Evolutionary conservation across 1,140 invertebrate species (phyloP), one percentile per base, ranked within the genome.

Genomic region (Bombus huntii): DNA sequence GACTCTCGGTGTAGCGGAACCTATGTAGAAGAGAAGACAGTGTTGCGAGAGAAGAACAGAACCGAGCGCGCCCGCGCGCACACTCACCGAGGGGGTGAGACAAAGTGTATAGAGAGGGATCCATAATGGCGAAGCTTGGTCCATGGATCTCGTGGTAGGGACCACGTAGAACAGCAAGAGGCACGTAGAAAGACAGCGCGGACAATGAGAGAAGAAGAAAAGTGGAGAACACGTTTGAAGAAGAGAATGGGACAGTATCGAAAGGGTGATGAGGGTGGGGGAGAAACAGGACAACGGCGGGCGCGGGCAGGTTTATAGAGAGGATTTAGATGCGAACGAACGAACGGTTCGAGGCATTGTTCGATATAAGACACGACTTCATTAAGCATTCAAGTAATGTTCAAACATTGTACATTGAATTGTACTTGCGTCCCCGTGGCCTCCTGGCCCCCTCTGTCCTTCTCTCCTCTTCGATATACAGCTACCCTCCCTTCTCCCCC

Each of bases 321-420:
- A 80, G 87, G 91, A 92, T 92, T 91, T 90, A 88, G 87, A 92
- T 92, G 91, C 89, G 87, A 88, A 87, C 70, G 90, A 79, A 84
- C 87, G 90, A 93, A 92, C 89, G 81, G 88, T 93, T 90, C 89
- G 89, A 91, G 90, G 92, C 93, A 93, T 95, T 94, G 93, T 94
- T 94, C 92, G 93, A 93, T 93, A 94, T 92, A 94, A 93, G 91
- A 93, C 91, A 94, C 91, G 93, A 94, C 93, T 93, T 94, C 92
- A 93, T 95, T 94, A 93, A 92, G 93, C 91, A 94, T 95, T 94
- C 93, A 92, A 93, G 92, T 93, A 94, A 94, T 94, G 93, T 93
- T 93, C 93, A 91, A 93, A 94, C 93, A 92, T 91, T 92, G 92
- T 92, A 92, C 91, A 90, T 91, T 88, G 91, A 90, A 92, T 93